Percentiles rank a stretch among this genome's conserved stretches.
These are phyloP conservation scores for Siderastrea siderea DNA, from an alignment of 92 coral and sea anemone species.

Conservation along the genomic window DNA sequence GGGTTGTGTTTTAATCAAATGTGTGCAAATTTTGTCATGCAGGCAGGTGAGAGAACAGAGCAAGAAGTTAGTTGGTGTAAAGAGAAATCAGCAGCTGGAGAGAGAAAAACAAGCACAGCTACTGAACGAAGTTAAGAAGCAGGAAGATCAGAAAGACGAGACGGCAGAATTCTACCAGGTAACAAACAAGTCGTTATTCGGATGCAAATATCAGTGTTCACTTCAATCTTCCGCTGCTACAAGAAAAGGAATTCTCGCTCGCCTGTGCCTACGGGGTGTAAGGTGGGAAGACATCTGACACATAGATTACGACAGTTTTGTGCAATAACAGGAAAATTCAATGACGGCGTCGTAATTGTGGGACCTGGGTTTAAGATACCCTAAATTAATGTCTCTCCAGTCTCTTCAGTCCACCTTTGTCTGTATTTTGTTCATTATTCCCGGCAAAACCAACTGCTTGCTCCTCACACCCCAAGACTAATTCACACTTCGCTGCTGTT, in stretches of 20 bases:
- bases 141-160: conserved; percentile 85
- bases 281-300: no score
- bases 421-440: no score
- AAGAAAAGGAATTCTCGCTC: no score
- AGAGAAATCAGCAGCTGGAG: conserved; percentile 95
- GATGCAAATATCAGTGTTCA: not conserved
- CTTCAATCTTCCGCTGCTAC: not conserved
- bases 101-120: conserved; percentile 95
- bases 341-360: no score
- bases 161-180: conserved; percentile 88
- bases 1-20: no score
- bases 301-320: no score
- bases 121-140: conserved; percentile 94
- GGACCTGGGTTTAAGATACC: no score
- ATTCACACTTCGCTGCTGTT: not conserved
- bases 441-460: no score
- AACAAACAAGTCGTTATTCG: not conserved
- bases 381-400: no score
- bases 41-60: conserved; percentile 95
- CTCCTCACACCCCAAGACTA: not conserved
- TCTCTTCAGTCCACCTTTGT: no score
- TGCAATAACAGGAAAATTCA: no score
- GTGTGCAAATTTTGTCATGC: not conserved
- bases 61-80: conserved; percentile 88
- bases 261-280: no score